These are phyloP conservation scores for Astur gentilis DNA, from an alignment of 2,113 vertebrate species.

Conservation along the genomic window DNA sequence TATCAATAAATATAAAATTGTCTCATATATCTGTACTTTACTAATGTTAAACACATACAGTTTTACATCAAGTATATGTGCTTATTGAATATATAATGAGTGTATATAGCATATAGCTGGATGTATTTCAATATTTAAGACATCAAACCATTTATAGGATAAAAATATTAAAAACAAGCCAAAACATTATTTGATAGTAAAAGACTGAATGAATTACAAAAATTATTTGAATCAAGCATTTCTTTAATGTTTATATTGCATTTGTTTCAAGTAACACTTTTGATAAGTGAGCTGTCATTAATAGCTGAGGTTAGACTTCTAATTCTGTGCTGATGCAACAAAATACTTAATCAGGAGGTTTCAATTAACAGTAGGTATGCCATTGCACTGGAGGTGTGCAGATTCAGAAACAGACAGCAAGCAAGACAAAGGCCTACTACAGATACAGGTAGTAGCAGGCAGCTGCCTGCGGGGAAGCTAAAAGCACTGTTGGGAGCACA, in stretches of 20 bases:
- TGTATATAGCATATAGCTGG: not conserved
- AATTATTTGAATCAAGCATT: not conserved
- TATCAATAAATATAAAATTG: not conserved
- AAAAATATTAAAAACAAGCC: not conserved
- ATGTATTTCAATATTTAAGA: not conserved
- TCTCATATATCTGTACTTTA: not conserved
- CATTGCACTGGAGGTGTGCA: not conserved
- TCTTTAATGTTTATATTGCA: not conserved
- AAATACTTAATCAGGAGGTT: not conserved
- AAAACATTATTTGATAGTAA: not conserved
- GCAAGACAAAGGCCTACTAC: not conserved
- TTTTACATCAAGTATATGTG: not conserved
- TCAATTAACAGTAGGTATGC: not conserved
- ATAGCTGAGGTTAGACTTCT: not conserved
- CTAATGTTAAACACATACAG: not conserved
- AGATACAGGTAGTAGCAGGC: not conserved
- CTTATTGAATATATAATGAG: not conserved
- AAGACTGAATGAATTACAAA: not conserved
- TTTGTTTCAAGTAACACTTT: not conserved
- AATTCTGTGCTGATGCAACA: not conserved
- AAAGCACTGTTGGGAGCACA: not conserved
- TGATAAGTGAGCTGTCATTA: not conserved
- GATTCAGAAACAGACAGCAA: not conserved
- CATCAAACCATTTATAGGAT: not conserved
- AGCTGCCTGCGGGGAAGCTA: not conserved